Conservation (phyloP, 2,113 vertebrate species). For the Acanthisitta chloris region DNA sequence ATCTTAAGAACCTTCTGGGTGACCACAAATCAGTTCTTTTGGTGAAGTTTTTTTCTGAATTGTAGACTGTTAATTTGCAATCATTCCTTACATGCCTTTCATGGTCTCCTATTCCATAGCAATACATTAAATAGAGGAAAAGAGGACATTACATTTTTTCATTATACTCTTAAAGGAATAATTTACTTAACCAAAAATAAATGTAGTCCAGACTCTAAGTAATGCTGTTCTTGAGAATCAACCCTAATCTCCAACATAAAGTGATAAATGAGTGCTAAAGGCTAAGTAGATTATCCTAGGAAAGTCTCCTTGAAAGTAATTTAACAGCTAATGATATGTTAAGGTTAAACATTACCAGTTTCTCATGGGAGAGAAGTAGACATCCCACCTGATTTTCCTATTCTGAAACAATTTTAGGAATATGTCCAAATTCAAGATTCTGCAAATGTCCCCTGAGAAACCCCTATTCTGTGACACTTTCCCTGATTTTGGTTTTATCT, state of each 20-base stretch:
- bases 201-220: neutral
- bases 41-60: neutral
- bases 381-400: neutral
- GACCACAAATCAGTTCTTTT: neutral
- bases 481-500: neutral
- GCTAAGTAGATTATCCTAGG: slow-evolving; percentile 46
- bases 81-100: neutral
- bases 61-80: neutral
- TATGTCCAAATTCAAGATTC: neutral
- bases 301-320: slow-evolving; percentile 41
- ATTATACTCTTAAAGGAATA: neutral
- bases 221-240: slow-evolving; percentile 3
- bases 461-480: neutral
- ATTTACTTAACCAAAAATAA: slow-evolving; percentile 28
- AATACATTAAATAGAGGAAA: neutral
- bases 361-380: neutral
- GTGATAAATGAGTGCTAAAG: slow-evolving; percentile 49
- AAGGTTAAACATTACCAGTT: slow-evolving; percentile 27
- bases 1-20: neutral
- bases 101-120: neutral
- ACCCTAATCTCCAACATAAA: slow-evolving; percentile 18
- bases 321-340: slow-evolving; percentile 26
- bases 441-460: neutral
- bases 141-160: neutral
- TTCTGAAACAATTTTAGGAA: neutral